These are phyloP conservation scores for Trididemnum miniatum DNA, from an alignment of 23 tunicate species.

Conservation along the genomic window DNA sequence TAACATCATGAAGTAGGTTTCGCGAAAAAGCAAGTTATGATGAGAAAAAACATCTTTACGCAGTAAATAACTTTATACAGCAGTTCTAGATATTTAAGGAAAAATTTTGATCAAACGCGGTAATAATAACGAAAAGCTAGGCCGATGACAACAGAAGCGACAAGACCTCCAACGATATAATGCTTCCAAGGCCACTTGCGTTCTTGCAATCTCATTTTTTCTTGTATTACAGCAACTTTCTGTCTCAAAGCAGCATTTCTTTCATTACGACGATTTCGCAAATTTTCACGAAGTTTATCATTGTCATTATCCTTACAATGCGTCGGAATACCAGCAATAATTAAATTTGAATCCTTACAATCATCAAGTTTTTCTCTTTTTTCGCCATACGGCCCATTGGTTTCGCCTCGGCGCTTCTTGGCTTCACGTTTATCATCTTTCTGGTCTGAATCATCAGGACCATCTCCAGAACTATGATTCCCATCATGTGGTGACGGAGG, in stretches of 20 bases:
- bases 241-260: not conserved
- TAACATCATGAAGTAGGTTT: no score
- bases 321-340: not conserved
- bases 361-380: slow-evolving; percentile 14
- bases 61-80: no score
- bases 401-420: slow-evolving; percentile 18
- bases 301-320: not conserved
- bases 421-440: not conserved
- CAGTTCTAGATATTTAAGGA: no score
- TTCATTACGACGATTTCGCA: not conserved
- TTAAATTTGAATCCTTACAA: not conserved
- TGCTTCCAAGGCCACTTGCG: slow-evolving; percentile 36
- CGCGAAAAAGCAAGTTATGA: no score
- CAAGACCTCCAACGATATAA: slow-evolving; percentile 28
- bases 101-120: no score
- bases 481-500: not conserved
- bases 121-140: slow-evolving; percentile 23
- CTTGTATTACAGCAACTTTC: slow-evolving; percentile 9
- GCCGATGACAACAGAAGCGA: slow-evolving; percentile 38
- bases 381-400: slow-evolving; percentile 22
- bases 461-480: not conserved
- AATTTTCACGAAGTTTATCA: not conserved
- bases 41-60: no score
- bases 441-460: not conserved
- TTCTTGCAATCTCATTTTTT: slow-evolving; percentile 14